Base-by-base conservation (phyloP, 2,888 invertebrate species). In the Acanthosepion pharaonis region DNA sequence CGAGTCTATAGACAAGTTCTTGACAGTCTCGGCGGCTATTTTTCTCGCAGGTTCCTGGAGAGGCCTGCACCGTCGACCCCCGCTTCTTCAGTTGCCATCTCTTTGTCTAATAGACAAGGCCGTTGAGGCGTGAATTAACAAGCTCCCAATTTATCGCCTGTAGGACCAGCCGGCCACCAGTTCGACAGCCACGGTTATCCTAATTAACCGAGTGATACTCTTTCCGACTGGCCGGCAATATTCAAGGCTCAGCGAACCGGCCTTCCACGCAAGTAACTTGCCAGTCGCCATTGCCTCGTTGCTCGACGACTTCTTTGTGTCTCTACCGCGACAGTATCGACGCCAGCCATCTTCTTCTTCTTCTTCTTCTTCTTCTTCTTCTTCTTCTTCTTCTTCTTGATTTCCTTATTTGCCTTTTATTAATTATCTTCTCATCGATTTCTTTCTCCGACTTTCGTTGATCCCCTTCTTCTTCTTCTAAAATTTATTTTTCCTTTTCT, bases 91-190 rank as follows among this genome's bases (percentile, higher is more conserved):
- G 78, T 78, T 78, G n/a, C 78, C 33, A 78, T 11, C 78, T 78
- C 78, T 78, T 78, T 78, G 78, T 78, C 78, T 78, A 78, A 78
- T 78, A 78, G 78, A 78, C n/a, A 78, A 78, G 78, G 15, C 78
- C 23, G 78, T 78, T 33, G 78, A 78, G 78, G 78, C 78, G 78
- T 78, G 78, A 78, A 78, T 78, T 78, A 78, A 78, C 78, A 78
- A 78, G 78, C 78, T 78, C 78, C 78, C 78, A 78, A 78, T 78
- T 78, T 78, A 78, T 78, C 78, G 78, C n/a, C 78, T 78, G 78
- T 78, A 78, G 78, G 78, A 78, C 78, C 78, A 78, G 78, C 78
- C 78, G 78, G 78, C 78, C 78, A 78, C 78, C 78, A 78, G 78
- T 78, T n/a, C 78, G 78, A n/a, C 78, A 33, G n/a, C 78, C 78